phyloP scores from a whole-genome alignment of 2,888 invertebrate species.

The Lepidocyrtinus sp. region DNA sequence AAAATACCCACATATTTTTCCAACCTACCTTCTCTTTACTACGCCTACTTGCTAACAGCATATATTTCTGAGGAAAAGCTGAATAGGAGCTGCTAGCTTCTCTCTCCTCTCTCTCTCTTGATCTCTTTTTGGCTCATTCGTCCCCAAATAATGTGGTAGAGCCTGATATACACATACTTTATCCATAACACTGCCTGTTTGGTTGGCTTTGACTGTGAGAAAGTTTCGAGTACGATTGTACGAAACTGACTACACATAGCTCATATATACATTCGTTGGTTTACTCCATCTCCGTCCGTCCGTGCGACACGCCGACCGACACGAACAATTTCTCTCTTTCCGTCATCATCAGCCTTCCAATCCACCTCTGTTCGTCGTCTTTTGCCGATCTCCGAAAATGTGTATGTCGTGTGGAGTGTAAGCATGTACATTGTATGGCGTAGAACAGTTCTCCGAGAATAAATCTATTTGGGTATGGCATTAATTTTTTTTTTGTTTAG shows the following conservation, averaged over 20 bases:
- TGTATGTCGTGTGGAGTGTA: neutral
- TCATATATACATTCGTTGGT: conserved; percentile 7
- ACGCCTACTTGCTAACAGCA: too few species aligned
- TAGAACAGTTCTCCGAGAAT: neutral
- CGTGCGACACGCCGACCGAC: conserved; percentile 16
- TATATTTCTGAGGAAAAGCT: too few species aligned
- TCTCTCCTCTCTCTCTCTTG: too few species aligned
- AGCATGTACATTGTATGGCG: neutral
- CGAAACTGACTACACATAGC: conserved; percentile 21
- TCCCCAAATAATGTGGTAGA: too few species aligned
- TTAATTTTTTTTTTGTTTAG: too few species aligned
- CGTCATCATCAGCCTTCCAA: neutral
- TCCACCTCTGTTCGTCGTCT: neutral
- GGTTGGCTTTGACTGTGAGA: conserved; percentile 20
- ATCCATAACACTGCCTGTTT: conserved; percentile 3
- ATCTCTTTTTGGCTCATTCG: too few species aligned
- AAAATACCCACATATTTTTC: too few species aligned
- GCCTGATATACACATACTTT: too few species aligned
- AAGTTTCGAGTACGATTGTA: conserved; percentile 10
- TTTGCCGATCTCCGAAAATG: conserved; percentile 8
- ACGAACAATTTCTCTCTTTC: conserved; percentile 3
- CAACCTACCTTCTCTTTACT: too few species aligned
- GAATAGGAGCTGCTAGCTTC: too few species aligned
- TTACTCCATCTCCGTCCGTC: neutral
- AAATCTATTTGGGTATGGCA: too few species aligned